Percentiles rank a stretch among this genome's conserved stretches.
Conservation (phyloP, 1,140 invertebrate genomes). For the roundworm (Caenorhabditis elegans) region WBcel235 BX284604.4:11793001-11793500, state of each 20-base stretch:
- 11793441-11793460: neutral
- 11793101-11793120: neutral
- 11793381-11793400: neutral
- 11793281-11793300: neutral
- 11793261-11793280: conserved; percentile 27
- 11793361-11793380: conserved; percentile 30
- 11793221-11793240: conserved; percentile 17
- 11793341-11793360: conserved; percentile 29
- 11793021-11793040: no score
- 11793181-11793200: neutral
- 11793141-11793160: neutral
- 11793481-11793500: neutral
- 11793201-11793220: conserved; percentile 20
- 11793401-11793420: neutral
- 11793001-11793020: no score
- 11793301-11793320: conserved; percentile 12
- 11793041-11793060: no score
- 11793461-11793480: neutral
- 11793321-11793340: conserved; percentile 1
- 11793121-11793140: neutral
- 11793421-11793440: neutral
- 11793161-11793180: neutral
- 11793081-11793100: no score
- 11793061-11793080: no score
- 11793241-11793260: conserved; percentile 18